Percentiles rank a stretch among this genome's conserved stretches.
These are phyloP conservation scores for Lordiphosa stackelbergi DNA, from an alignment of 1,140 invertebrate genomes.

Conservation along the genomic window DNA sequence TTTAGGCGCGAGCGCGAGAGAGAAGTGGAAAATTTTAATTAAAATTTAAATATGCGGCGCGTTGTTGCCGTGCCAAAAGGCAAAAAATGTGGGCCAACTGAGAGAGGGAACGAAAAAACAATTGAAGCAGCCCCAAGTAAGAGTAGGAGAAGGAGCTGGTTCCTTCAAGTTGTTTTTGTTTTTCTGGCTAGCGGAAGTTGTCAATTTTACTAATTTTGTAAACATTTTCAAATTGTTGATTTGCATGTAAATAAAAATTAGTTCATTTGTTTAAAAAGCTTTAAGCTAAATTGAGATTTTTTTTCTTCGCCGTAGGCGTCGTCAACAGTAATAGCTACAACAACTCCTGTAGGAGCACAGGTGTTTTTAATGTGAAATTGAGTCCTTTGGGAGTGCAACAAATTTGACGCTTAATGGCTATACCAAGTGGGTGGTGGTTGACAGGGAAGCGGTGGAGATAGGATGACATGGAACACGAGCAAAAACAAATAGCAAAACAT, in stretches of 20 bases:
- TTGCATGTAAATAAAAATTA: conserved; percentile 66
- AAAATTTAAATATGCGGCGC: conserved; percentile 71
- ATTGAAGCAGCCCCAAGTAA: conserved; percentile 7
- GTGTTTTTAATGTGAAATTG: conserved; percentile 51
- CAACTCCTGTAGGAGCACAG: conserved; percentile 26
- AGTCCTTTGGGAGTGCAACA: conserved; percentile 50
- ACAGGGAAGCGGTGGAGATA: background rate
- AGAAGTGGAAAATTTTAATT: conserved; percentile 58
- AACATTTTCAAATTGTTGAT: conserved; percentile 55
- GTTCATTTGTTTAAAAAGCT: conserved; percentile 34
- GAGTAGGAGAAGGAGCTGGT: conserved; percentile 12
- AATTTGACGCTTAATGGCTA: conserved; percentile 34
- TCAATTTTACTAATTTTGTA: conserved; percentile 65
- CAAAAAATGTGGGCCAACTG: conserved; percentile 41
- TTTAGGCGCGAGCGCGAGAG: conserved; percentile 52
- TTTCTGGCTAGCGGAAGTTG: conserved; percentile 50
- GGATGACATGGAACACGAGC: conserved; percentile 19
- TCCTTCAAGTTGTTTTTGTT: conserved; percentile 20
- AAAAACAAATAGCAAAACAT: conserved; percentile 59
- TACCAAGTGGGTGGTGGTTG: conserved; percentile 1
- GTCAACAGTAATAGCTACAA: background rate
- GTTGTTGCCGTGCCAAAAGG: conserved; percentile 49
- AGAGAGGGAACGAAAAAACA: conserved; percentile 7
- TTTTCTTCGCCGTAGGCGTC: background rate
- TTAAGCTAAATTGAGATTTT: background rate